Percentiles rank a stretch among this genome's conserved stretches.
Conservation (phyloP, 2,888 invertebrate species). For the Eudemis profundana region DNA sequence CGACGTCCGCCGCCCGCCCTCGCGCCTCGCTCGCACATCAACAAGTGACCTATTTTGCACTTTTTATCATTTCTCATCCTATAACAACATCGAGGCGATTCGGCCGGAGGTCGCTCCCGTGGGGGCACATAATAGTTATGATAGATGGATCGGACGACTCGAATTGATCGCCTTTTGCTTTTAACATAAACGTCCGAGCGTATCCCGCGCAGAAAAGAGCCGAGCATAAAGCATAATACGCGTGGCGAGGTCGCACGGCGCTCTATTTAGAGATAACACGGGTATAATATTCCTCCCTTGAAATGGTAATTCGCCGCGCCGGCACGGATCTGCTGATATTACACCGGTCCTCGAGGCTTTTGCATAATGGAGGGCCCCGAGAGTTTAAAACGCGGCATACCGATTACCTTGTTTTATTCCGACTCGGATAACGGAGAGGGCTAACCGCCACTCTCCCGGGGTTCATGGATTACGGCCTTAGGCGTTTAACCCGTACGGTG, state of each 20-base stretch:
- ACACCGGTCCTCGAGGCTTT: conserved; percentile 37
- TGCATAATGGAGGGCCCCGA: conserved; percentile 34
- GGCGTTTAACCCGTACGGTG: conserved; percentile 23
- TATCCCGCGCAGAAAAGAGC: conserved; percentile 20
- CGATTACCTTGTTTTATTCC: conserved; percentile 39
- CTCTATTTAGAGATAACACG: conserved; percentile 29
- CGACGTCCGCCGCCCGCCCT: conserved; percentile 46
- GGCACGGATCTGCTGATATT: conserved; percentile 20
- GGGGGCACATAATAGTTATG: conserved; percentile 33
- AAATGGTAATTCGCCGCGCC: conserved; percentile 34
- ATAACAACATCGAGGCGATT: conserved; percentile 44
- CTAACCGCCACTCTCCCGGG: conserved; percentile 25
- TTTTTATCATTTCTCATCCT: conserved; percentile 55
- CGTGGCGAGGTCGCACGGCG: conserved; percentile 15
- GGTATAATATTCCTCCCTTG: conserved; percentile 23
- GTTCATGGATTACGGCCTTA: conserved; percentile 33
- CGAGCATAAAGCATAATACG: conserved; percentile 3
- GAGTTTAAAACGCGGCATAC: conserved; percentile 36
- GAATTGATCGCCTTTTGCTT: conserved; percentile 39
- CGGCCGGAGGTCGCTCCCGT: conserved; percentile 16
- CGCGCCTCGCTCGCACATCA: conserved; percentile 48
- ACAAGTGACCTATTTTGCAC: conserved; percentile 66
- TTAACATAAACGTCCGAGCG: conserved; percentile 30
- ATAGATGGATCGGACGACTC: conserved; percentile 38
- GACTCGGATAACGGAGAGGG: conserved; percentile 30